Base-by-base conservation (phyloP, 2,797 vertebrate species). In the Merluccius polli region DNA sequence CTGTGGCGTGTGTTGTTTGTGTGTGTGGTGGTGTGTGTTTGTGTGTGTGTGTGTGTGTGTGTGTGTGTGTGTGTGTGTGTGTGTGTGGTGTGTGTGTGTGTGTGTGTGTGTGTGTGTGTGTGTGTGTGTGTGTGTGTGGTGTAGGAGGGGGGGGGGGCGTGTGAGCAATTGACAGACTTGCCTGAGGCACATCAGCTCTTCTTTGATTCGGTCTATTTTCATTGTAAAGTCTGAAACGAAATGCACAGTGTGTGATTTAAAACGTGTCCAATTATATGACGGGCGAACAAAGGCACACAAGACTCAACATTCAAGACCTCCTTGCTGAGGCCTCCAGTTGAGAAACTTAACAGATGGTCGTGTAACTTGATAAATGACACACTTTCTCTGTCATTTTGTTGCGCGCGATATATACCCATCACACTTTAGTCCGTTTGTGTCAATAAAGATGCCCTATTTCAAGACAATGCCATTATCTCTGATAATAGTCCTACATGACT, bases 311-410 rank as follows among this genome's bases (percentile, higher is more conserved):
- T 15, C 44, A 79, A 67, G 30, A 33, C 32, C 73, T 73, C 75
- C 74, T 74, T 68, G 48, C 76, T 2, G 79, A 71, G 83, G 84
- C 83, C 79, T 86, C 85, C 52, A 77, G 89, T 86, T 90, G 88
- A 88, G 86, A 88, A 88, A 75, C 81, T 81, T 74, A 87, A 83
- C 90, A 92, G 90, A 93, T 92, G 91, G 87, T 35, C 31, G 16
- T 79, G 91, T 88, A 91, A 92, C 91, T 85, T 88, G 90, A 92
- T 92, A 89, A 90, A 92, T 89, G 90, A 88, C 85, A 76, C 81
- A 78, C 81, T 83, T 82, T 87, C 82, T 77, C 30, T 52, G 82
- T 84, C 82, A 74, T 77, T 86, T 87, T 75, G 73, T 73, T 85
- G 80, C 84, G 81, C 83, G 12, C 21, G 16, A 35, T 35, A 71